Conservation (phyloP, 2,888 invertebrate genomes). For the Gnatocerus cornutus region DNA sequence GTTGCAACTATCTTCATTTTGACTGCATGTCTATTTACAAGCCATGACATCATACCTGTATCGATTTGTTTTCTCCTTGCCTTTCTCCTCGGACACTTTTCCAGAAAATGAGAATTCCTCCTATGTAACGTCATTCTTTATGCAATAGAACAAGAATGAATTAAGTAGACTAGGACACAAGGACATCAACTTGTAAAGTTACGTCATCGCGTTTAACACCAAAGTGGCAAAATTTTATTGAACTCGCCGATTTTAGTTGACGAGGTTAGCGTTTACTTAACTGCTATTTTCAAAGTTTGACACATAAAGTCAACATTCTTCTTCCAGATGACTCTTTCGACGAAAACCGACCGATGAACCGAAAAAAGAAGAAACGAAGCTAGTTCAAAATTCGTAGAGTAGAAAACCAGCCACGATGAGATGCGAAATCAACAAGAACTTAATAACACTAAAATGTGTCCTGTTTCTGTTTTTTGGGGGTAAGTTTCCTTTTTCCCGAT, state of each 20-base stretch:
- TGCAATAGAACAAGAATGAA: constrained; percentile 15
- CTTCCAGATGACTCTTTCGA: constrained; percentile 54
- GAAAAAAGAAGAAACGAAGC: constrained; percentile 53
- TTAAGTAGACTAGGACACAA: constrained; percentile 19
- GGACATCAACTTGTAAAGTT: constrained; percentile 28
- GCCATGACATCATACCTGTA: constrained; percentile 40
- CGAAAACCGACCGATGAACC: constrained; percentile 38
- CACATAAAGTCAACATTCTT: constrained; percentile 15
- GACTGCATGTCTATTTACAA: constrained; percentile 34
- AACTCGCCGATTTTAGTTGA: constrained; percentile 13
- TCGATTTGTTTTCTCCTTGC: constrained; percentile 42
- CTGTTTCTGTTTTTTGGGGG: constrained; percentile 88
- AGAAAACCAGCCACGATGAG: constrained; percentile 37
- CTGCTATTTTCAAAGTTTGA: neutral
- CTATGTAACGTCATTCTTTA: constrained; percentile 20
- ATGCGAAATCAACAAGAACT: constrained; percentile 75
- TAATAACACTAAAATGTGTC: constrained; percentile 86
- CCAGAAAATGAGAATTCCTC: constrained; percentile 21
- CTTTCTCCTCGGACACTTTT: constrained; percentile 26
- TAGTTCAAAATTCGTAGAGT: constrained; percentile 14
- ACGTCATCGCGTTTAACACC: constrained; percentile 30
- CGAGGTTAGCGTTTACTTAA: constrained; percentile 11
- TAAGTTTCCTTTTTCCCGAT: constrained; percentile 67
- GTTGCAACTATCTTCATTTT: constrained; percentile 24
- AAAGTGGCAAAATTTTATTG: constrained; percentile 25